Evolutionary conservation across 2,113 vertebrate species (phyloP).

Genomic region (Carlito syrichta): DNA sequence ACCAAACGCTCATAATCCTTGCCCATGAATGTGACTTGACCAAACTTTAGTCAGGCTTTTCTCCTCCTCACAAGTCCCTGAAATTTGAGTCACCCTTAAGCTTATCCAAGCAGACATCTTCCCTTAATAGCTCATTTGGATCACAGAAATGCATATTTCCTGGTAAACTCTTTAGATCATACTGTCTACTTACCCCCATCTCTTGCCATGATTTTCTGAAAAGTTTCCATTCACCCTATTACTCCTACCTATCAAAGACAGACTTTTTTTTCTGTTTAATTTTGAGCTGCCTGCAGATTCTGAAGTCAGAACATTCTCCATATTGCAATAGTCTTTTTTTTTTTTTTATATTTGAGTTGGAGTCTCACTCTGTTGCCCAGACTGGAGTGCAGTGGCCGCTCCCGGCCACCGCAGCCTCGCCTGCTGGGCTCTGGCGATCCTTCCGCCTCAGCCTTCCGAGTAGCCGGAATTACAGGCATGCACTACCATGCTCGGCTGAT

Average conservation of each 20-base stretch:
- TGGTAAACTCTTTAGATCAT: not conserved
- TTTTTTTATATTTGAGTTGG: too few relatives aligned
- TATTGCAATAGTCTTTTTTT: not conserved
- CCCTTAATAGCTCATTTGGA: not conserved
- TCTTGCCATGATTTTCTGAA: not conserved
- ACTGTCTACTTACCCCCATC: not conserved
- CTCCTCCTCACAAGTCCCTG: not conserved
- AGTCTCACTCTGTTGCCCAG: too few relatives aligned
- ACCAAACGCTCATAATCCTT: not conserved
- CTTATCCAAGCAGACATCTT: not conserved
- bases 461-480: too few relatives aligned
- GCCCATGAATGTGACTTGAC: not conserved
- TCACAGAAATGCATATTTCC: not conserved
- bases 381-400: too few relatives aligned
- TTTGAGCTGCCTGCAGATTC: not conserved
- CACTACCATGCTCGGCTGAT: too few relatives aligned
- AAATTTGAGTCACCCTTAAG: not conserved
- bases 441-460: too few relatives aligned
- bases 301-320: not conserved
- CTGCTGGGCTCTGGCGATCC: too few relatives aligned
- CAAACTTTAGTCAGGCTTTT: not conserved
- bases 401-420: too few relatives aligned
- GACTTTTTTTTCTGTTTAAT: not conserved
- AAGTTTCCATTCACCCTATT: not conserved
- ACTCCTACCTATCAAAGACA: not conserved